Evolutionary conservation across 2,888 invertebrate genomes (phyloP).

Genomic region (Limenitis camilla): DNA sequence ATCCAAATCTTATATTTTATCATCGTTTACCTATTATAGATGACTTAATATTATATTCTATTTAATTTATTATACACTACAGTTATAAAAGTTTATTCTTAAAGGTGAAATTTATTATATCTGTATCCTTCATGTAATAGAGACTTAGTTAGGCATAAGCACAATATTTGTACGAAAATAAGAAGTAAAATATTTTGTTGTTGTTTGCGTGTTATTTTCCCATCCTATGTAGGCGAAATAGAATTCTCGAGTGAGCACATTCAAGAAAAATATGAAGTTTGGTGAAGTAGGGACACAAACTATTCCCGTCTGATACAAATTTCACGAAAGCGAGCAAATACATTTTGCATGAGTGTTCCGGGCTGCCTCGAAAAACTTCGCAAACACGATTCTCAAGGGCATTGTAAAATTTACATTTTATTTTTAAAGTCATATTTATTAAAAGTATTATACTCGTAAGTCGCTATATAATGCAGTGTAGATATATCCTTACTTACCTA

Average conservation of each 20-base stretch:
- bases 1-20: background rate
- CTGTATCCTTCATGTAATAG: too few species aligned
- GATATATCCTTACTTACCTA: too few species aligned
- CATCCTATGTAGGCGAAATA: constrained; percentile 7
- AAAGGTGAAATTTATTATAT: too few species aligned
- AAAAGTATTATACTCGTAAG: too few species aligned
- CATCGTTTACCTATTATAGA: background rate
- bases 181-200: constrained; percentile 14
- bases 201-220: constrained; percentile 20
- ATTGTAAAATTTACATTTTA: constrained; percentile 26
- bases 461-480: too few species aligned
- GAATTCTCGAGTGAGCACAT: constrained; percentile 23
- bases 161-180: background rate
- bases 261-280: constrained; percentile 32
- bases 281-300: constrained; percentile 31
- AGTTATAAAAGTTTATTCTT: too few species aligned
- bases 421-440: too few species aligned
- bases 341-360: constrained; percentile 63
- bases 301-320: constrained; percentile 43
- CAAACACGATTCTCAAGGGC: constrained; percentile 27
- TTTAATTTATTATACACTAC: too few species aligned
- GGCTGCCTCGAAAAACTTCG: constrained; percentile 23
- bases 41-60: too few species aligned
- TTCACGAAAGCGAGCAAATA: constrained; percentile 45
- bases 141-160: too few species aligned